These are phyloP conservation scores for Drosophila neotestacea DNA, from an alignment of 2,888 invertebrate species.

Conservation along the genomic window DNA sequence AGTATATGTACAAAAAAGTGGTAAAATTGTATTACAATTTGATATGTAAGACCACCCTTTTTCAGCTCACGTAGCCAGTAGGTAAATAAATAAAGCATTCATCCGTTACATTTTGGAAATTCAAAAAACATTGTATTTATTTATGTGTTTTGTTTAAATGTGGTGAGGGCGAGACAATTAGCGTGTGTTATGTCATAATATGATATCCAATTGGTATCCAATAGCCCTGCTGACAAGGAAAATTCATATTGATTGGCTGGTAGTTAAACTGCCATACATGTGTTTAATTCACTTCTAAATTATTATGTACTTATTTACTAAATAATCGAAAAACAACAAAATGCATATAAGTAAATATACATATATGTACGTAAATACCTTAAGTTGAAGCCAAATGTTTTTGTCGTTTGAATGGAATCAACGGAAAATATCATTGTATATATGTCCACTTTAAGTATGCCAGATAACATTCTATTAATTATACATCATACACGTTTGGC, in stretches of 20 bases:
- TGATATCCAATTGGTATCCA: not conserved
- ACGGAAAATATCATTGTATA: constrained; percentile 10
- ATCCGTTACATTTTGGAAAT: not conserved
- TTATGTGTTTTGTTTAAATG: not conserved
- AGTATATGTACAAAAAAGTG: too few relatives aligned
- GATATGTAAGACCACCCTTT: too few relatives aligned
- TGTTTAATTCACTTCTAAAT: constrained; percentile 26
- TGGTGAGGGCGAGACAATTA: not conserved
- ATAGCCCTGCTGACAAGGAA: not conserved
- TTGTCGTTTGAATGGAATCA: constrained; percentile 20
- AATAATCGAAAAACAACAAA: constrained; percentile 51
- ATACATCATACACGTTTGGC: constrained; percentile 12
- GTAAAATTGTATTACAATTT: too few relatives aligned
- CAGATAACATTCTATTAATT: constrained; percentile 15
- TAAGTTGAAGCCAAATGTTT: constrained; percentile 46
- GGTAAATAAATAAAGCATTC: not conserved
- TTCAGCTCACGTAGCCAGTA: too few relatives aligned
- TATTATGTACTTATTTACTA: constrained; percentile 41
- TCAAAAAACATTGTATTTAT: not conserved
- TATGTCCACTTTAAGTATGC: constrained; percentile 7
- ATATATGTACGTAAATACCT: constrained; percentile 23
- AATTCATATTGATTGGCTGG: constrained; percentile 16
- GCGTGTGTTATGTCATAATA: not conserved
- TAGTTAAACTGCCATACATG: constrained; percentile 46
- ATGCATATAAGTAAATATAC: constrained; percentile 34